Conservation (phyloP, 2,113 vertebrate species). For the Phaethon lepturus region DNA sequence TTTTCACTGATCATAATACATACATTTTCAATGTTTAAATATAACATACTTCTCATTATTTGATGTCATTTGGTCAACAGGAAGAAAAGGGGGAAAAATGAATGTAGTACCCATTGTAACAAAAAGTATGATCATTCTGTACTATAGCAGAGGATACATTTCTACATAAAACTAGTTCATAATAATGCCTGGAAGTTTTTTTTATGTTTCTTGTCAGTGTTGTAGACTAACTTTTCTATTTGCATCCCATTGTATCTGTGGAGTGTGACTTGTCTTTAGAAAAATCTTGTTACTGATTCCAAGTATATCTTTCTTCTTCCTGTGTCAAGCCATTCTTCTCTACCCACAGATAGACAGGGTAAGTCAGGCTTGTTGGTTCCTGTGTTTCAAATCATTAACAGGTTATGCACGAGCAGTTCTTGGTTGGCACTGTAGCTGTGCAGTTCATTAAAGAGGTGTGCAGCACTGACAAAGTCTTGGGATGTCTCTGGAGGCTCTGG, state of each 20-base stretch:
- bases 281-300: not conserved
- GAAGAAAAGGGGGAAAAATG: not conserved
- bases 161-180: not conserved
- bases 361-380: not conserved
- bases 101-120: not conserved
- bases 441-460: not conserved
- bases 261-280: not conserved
- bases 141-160: not conserved
- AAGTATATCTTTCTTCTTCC: not conserved
- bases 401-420: not conserved
- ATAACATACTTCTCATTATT: not conserved
- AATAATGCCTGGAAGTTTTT: not conserved
- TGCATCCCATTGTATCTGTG: not conserved
- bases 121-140: not conserved
- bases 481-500: not conserved
- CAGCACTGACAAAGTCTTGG: not conserved
- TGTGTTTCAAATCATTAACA: not conserved
- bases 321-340: rapidly evolving
- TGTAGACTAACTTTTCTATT: not conserved
- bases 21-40: not conserved
- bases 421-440: not conserved
- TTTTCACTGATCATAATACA: not conserved
- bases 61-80: not conserved
- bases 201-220: not conserved
- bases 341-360: not conserved